Percentiles rank a stretch among this genome's conserved stretches.
phyloP scores from a whole-genome alignment of 1,140 invertebrate genomes.

The Macrotrachela quadricornifera region DNA sequence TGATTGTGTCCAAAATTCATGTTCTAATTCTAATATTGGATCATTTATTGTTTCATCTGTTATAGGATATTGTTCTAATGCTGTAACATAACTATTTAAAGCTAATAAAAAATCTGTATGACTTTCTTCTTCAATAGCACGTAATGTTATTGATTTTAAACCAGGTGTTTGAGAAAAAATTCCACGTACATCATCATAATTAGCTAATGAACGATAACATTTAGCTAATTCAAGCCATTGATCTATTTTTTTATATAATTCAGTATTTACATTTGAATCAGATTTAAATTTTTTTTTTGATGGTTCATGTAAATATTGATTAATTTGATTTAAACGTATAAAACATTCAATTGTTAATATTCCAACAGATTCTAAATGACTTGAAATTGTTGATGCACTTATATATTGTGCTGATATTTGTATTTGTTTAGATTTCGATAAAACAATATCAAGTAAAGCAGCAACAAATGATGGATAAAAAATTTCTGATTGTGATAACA shows the following conservation, averaged over 20 bases:
- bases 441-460: conserved; percentile 33
- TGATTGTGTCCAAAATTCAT: conserved; percentile 5
- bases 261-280: too few species aligned
- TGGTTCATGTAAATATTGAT: too few species aligned
- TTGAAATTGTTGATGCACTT: conserved; percentile 14
- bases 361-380: conserved; percentile 20
- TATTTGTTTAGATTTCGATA: conserved; percentile 15
- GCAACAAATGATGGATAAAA: conserved; percentile 35
- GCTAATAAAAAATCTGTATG: conserved; percentile 35
- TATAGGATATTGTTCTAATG: conserved; percentile 18
- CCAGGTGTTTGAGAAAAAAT: conserved; percentile 36
- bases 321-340: conserved; percentile 14
- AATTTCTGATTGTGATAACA: conserved; percentile 28
- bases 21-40: background rate
- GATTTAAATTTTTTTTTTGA: too few species aligned
- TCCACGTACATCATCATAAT: conserved; percentile 39
- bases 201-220: conserved; percentile 38
- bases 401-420: conserved; percentile 15
- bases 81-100: conserved; percentile 30
- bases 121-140: conserved; percentile 33
- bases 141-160: conserved; percentile 21
- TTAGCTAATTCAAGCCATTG: conserved; percentile 34
- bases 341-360: conserved; percentile 40
- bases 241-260: background rate
- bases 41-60: background rate